Base-by-base conservation (phyloP, 2,888 invertebrate genomes). In the Empis stercorea region DNA sequence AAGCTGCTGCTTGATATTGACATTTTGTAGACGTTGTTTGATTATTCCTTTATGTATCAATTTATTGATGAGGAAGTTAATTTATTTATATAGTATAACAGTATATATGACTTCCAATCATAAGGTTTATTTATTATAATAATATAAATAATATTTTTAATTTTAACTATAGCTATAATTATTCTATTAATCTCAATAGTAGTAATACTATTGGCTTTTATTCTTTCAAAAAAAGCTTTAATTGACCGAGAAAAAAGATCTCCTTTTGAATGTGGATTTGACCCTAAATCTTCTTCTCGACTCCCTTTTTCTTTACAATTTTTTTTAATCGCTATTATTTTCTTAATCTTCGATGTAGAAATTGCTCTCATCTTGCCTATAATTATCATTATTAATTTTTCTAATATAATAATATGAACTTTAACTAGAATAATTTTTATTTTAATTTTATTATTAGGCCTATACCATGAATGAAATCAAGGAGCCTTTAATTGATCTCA, bases 31-130 rank as follows among this genome's bases (percentile, higher is more conserved):
- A 79, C 66, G 73, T 79, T 56, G 73, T 79, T 2, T 79, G 78
- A 68, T 60, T 75, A 62, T 76, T 76, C 55, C 54, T 78, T 63
- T 81, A 78, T 63, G 67, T 80, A 52, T 75, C 75, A 55, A 75
- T 82, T 63, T 81, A 82, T 58, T 81, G 80, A 76, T 81, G 80
- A 75, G 77, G 77, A 57, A 74, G 73, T 58, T 77, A 72, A 53
- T 51, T 49, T 47, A 75, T 75, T 76, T 76, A 75, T 76, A 76
- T 78, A 80, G 72, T 79, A 79, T 78, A 79, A 71, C 64, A 78
- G 74, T 80, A 80, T 76, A 75, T 73, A 75, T 80, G 73, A 79
- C 68, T 80, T 80, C 79, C 79, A 80, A 80, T 79, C 73, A 79
- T 76, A 75, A 74, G 66, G 76, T 71, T 73, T 78, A 74, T 55